phyloP scores from a whole-genome alignment of 2,888 invertebrate species.

The Tubulanus polymorphus region DNA sequence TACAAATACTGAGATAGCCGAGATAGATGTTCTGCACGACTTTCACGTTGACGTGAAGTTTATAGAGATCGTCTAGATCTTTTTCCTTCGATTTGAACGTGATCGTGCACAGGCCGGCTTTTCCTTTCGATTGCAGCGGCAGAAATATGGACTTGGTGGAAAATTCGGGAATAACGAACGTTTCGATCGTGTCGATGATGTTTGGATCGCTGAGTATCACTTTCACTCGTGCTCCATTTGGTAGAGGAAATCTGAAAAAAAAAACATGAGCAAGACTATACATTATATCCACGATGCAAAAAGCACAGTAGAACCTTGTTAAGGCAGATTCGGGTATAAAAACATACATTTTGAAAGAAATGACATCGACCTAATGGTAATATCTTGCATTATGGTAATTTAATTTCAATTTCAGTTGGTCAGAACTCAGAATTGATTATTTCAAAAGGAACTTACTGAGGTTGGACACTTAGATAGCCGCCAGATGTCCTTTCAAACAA shows the following conservation, averaged over 20 bases:
- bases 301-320: neutral
- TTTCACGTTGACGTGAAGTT: neutral
- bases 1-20: slow-evolving; percentile 1
- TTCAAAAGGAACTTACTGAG: neutral
- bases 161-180: neutral
- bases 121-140: neutral
- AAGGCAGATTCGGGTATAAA: too few relatives aligned
- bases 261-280: neutral
- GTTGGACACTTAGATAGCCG: neutral
- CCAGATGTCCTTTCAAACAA: neutral
- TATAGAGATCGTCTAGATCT: neutral
- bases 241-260: neutral
- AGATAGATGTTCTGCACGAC: neutral
- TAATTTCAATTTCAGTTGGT: neutral
- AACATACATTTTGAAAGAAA: too few relatives aligned
- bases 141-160: neutral
- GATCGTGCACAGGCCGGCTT: neutral
- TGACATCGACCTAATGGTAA: too few relatives aligned
- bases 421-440: neutral
- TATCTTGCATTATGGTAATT: too few relatives aligned
- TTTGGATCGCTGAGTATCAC: neutral
- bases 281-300: neutral
- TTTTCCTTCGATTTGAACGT: neutral
- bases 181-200: neutral
- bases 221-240: neutral